Conservation (phyloP, 2,113 vertebrate genomes). For the Eolophus roseicapilla region DNA sequence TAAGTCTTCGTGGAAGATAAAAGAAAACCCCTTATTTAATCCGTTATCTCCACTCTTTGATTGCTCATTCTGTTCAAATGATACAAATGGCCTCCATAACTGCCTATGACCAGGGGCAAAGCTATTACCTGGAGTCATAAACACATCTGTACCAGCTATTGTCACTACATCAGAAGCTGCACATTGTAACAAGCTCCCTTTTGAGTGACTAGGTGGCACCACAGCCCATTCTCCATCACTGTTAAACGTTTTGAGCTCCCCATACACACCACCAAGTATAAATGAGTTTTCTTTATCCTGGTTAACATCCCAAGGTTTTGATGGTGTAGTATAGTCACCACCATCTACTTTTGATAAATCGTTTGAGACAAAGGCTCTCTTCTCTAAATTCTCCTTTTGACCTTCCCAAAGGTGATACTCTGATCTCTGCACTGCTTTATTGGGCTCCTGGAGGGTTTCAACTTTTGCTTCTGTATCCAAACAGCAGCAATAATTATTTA, state of each 20-base stretch:
- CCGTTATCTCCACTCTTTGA: constrained; percentile 82
- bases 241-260: constrained; percentile 90
- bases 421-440: constrained; percentile 91
- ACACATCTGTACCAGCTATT: constrained; percentile 93
- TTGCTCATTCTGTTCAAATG: constrained; percentile 89
- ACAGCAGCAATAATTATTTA: constrained; percentile 86
- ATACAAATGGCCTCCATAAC: constrained; percentile 91
- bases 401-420: constrained; percentile 98
- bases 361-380: constrained; percentile 81
- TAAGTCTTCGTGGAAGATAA: constrained; percentile 99
- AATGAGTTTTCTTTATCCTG: constrained; percentile 90
- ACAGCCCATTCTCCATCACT: constrained; percentile 93
- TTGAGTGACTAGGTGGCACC: constrained; percentile 81
- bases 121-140: constrained; percentile 92
- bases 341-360: constrained; percentile 86
- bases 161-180: constrained; percentile 92
- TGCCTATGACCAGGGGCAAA: constrained; percentile 93
- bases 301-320: constrained; percentile 89
- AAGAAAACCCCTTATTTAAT: constrained; percentile 95
- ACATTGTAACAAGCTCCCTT: constrained; percentile 86
- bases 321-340: constrained; percentile 95
- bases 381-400: constrained; percentile 81
- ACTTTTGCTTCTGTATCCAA: constrained; percentile 81
- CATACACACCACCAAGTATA: constrained; percentile 96
- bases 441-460: constrained; percentile 80